Conservation (phyloP, 2,888 invertebrate species). For the Dasypolia templi region DNA sequence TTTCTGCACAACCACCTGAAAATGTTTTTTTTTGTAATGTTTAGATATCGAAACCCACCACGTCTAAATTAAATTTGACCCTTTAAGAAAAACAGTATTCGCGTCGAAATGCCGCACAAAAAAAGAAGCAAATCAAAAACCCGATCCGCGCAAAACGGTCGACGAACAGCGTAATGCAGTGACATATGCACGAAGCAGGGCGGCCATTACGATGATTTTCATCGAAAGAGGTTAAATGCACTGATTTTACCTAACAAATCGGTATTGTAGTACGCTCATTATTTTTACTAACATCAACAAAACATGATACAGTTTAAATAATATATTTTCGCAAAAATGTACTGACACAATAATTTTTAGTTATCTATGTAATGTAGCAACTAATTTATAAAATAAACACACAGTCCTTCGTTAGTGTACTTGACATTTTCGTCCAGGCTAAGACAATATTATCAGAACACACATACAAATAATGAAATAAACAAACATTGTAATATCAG, state of each 20-base stretch:
- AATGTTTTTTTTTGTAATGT: too few species aligned
- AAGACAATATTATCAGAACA: conserved; percentile 35
- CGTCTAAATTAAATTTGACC: too few species aligned
- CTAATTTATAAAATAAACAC: conserved; percentile 29
- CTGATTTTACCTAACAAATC: not conserved
- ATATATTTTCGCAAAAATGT: conserved; percentile 3
- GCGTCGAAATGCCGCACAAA: too few species aligned
- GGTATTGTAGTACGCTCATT: not conserved
- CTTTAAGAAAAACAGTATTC: too few species aligned
- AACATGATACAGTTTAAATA: not conserved
- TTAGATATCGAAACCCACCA: too few species aligned
- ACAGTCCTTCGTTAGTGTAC: conserved; percentile 26
- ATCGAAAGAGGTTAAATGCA: not conserved
- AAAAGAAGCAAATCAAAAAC: too few species aligned
- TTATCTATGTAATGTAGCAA: not conserved
- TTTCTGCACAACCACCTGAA: too few species aligned
- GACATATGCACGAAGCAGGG: too few species aligned
- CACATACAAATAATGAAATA: conserved; percentile 31
- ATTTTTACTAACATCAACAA: not conserved
- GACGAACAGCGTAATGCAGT: too few species aligned
- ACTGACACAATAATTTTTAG: not conserved
- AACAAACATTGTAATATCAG: conserved; percentile 25
- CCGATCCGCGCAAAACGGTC: too few species aligned
- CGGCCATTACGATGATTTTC: not conserved
- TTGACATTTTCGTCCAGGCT: conserved; percentile 33